Conservation (phyloP, 2,797 vertebrate species). For the Leptodactylus fallax region DNA sequence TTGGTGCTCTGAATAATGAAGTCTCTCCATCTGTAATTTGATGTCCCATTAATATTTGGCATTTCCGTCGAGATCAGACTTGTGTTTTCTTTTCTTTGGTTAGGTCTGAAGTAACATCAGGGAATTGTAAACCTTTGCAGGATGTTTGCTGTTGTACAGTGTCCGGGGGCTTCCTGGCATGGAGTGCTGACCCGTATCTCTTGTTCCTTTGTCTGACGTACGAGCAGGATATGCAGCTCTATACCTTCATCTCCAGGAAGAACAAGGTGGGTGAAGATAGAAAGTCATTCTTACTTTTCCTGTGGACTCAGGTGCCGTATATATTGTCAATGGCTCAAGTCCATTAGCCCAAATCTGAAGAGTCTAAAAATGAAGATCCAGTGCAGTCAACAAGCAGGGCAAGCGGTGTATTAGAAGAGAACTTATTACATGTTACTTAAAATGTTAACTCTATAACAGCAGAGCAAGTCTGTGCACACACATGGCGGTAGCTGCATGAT, state of each 20-base stretch:
- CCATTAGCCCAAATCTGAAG: background rate
- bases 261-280: constrained; percentile 28
- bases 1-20: too few species aligned
- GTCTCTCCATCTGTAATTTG: background rate
- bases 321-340: background rate
- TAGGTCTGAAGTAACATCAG: background rate
- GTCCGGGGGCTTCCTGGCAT: constrained; percentile 18
- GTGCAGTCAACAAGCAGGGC: background rate
- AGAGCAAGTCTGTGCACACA: too few species aligned
- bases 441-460: too few species aligned
- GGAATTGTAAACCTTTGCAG: constrained; percentile 18
- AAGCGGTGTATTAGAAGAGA: background rate
- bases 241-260: constrained; percentile 29
- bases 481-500: too few species aligned
- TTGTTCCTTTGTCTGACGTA: constrained; percentile 25
- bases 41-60: background rate
- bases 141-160: constrained; percentile 27
- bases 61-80: background rate
- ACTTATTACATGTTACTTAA: background rate
- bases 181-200: constrained; percentile 37
- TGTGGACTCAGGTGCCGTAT: constrained; percentile 4
- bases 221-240: constrained; percentile 28
- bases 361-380: background rate
- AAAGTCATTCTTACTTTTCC: constrained; percentile 12
- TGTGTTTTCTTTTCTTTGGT: background rate